A percentile compares a stretch with the other conserved stretches of the same genome.
These are phyloP conservation scores for Chaetura pelagica DNA, from an alignment of 2,113 vertebrate genomes.

Conservation along the genomic window DNA sequence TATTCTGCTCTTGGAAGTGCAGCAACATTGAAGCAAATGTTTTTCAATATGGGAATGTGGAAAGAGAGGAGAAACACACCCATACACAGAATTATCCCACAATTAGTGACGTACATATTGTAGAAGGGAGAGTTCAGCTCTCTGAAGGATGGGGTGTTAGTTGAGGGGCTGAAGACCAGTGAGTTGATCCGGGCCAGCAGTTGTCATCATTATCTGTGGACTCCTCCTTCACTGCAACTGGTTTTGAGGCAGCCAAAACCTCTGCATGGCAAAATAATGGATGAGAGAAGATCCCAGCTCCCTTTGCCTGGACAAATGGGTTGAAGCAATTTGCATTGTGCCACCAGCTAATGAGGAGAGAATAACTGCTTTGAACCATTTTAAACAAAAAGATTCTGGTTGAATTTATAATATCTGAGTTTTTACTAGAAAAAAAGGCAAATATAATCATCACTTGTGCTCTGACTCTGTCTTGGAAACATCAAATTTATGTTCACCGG, in stretches of 20 bases:
- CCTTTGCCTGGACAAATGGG: neutral
- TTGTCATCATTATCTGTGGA: neutral
- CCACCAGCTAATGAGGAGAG: slow-evolving; percentile 9
- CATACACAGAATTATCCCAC: neutral
- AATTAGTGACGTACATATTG: rapidly evolving
- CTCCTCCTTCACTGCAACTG: neutral
- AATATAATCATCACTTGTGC: neutral
- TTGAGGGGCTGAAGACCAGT: neutral
- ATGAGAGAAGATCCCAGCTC: neutral
- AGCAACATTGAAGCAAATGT: neutral
- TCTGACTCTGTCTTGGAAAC: neutral
- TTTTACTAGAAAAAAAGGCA: neutral
- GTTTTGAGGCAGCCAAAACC: neutral
- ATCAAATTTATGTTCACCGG: neutral
- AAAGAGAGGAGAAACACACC: neutral
- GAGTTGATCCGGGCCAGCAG: neutral
- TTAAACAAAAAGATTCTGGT: neutral
- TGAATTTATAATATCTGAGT: neutral
- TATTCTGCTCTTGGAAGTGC: neutral
- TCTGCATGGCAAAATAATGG: neutral
- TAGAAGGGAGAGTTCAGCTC: neutral
- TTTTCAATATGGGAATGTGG: neutral
- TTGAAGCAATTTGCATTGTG: neutral
- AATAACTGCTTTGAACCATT: neutral
- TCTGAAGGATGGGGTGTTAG: neutral